Percentiles rank a stretch among this genome's conserved stretches.
These are phyloP conservation scores for Epizoanthus stellaris DNA, from an alignment of 92 coral and sea anemone species.

Conservation along the genomic window DNA sequence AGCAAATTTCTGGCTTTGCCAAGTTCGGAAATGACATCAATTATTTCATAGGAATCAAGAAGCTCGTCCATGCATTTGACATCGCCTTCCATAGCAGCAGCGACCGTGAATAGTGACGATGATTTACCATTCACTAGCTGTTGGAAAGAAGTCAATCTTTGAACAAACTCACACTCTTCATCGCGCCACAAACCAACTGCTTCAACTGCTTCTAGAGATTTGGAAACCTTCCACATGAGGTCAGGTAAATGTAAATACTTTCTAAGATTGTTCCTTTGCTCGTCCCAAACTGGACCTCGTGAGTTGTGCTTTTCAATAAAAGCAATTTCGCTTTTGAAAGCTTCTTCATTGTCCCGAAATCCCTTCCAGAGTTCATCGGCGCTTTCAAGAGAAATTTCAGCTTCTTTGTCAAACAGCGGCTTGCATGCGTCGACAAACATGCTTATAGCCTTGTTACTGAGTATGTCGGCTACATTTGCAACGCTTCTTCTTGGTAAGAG, in stretches of 20 bases:
- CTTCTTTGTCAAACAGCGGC: conserved; percentile 23
- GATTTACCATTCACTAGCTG: conserved; percentile 1
- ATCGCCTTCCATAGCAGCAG: conserved; percentile 19
- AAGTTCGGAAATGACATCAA: not conserved
- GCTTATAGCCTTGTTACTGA: conserved; percentile 5
- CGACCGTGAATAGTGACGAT: not conserved
- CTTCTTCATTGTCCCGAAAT: not conserved
- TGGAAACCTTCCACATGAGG: not conserved
- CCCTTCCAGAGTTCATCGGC: conserved; percentile 31
- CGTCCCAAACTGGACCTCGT: conserved; percentile 11
- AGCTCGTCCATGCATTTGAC: not conserved
- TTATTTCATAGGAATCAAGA: not conserved
- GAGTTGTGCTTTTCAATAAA: not conserved
- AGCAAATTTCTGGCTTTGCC: conserved; percentile 8
- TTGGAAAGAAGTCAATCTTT: not conserved
- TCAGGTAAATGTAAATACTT: conserved; percentile 6
- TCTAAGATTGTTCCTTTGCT: conserved; percentile 36
- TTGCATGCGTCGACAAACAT: conserved; percentile 36
- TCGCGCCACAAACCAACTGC: not conserved
- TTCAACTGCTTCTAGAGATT: conserved; percentile 22
- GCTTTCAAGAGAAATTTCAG: conserved; percentile 31
- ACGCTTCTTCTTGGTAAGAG: not conserved
- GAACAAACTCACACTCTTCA: not conserved
- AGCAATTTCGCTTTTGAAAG: conserved; percentile 13
- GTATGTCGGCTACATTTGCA: conserved; percentile 10